Evolutionary conservation across 2,113 vertebrate species (phyloP).

Genomic region (Campylorhamphus procurvoides): DNA sequence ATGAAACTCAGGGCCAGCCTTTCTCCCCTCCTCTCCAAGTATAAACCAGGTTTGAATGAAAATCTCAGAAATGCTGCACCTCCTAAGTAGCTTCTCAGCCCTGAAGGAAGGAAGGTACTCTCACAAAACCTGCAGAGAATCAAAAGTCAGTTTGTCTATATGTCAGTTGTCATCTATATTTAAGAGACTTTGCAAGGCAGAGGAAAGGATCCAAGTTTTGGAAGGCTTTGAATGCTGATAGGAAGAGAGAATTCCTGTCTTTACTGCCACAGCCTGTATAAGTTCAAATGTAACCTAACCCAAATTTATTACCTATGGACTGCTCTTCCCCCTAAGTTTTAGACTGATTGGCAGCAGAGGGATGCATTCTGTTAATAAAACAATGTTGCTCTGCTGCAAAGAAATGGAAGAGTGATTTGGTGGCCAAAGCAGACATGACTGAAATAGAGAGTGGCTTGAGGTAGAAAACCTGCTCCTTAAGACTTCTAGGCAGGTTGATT

Average conservation of each 20-base stretch:
- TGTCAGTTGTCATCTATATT: neutral
- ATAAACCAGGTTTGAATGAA: neutral
- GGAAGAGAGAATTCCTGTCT: neutral
- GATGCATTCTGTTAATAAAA: neutral
- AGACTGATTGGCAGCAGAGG: neutral
- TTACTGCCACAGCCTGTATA: neutral
- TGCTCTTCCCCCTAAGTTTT: neutral
- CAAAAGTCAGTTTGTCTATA: neutral
- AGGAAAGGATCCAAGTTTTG: neutral
- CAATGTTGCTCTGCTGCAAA: neutral
- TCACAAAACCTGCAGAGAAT: neutral
- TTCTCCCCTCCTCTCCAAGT: neutral
- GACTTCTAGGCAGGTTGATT: neutral
- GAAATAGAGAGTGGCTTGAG: neutral
- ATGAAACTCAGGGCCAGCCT: neutral
- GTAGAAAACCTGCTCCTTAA: neutral
- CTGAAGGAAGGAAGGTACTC: neutral
- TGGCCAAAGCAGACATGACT: neutral
- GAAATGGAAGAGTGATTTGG: neutral
- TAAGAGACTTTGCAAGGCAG: neutral
- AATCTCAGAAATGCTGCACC: neutral
- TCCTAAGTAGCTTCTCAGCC: neutral
- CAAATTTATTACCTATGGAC: neutral
- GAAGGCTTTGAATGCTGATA: neutral
- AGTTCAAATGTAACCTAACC: neutral